phyloP scores from a whole-genome alignment of 2,797 vertebrate genomes.

The Brachyalestes nurse region DNA sequence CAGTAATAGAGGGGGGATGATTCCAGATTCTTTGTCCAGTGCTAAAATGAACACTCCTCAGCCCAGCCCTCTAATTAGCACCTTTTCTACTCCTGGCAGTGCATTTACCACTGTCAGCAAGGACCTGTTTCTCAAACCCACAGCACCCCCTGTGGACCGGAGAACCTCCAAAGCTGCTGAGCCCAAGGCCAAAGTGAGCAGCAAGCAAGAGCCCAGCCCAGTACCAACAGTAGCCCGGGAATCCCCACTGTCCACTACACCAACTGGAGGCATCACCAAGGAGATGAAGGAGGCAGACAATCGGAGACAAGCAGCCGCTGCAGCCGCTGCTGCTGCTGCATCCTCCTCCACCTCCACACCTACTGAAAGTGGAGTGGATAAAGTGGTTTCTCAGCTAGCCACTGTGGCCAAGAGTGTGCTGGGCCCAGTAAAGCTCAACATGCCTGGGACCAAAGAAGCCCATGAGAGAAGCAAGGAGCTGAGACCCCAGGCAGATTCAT shows the following conservation, averaged over 20 bases:
- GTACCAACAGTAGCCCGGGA: constrained; percentile 53
- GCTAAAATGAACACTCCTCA: constrained; percentile 50
- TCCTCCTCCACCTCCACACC: constrained; percentile 39
- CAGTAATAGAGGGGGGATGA: constrained; percentile 45
- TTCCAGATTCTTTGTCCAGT: constrained; percentile 40
- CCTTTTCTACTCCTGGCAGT: constrained; percentile 78
- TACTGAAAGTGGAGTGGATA: constrained; percentile 68
- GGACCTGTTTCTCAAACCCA: constrained; percentile 68
- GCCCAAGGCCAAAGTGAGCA: constrained; percentile 47
- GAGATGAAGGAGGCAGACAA: constrained; percentile 76
- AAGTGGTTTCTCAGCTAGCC: constrained; percentile 69
- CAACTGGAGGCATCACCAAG: constrained; percentile 74
- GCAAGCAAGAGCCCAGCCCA: constrained; percentile 39
- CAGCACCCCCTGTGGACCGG: constrained; percentile 55
- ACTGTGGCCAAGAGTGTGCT: constrained; percentile 79
- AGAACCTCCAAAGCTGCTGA: constrained; percentile 47
- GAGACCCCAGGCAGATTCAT: constrained; percentile 47
- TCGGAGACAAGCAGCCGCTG: constrained; percentile 63
- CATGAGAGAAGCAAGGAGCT: constrained; percentile 69
- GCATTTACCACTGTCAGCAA: constrained; percentile 78
- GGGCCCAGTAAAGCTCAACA: constrained; percentile 79
- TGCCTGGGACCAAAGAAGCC: constrained; percentile 63
- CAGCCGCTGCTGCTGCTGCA: constrained; percentile 53
- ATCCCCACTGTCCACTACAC: constrained; percentile 59
- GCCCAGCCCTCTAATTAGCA: constrained; percentile 60